phyloP scores from a whole-genome alignment of 2,797 vertebrate species.

The Peromyscus melanophrys region DNA sequence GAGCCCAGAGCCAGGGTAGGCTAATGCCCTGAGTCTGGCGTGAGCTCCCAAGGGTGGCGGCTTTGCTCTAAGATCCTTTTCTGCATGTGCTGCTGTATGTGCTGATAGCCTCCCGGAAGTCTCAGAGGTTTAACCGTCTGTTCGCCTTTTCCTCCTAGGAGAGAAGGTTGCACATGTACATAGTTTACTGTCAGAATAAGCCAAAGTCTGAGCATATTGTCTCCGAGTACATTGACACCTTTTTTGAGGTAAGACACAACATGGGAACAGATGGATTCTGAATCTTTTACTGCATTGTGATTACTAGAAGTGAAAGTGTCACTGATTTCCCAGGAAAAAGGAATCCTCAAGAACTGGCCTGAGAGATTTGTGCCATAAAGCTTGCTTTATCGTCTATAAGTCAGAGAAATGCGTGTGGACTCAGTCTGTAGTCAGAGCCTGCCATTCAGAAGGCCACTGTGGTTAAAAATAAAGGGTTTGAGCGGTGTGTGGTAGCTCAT shows the following conservation, averaged over 20 bases:
- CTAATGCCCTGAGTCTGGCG: not conserved
- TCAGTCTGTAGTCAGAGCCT: not conserved
- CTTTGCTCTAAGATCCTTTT: not conserved
- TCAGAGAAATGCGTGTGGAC: not conserved
- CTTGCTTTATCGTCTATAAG: not conserved
- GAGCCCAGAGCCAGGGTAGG: not conserved
- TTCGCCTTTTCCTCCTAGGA: conserved; percentile 91
- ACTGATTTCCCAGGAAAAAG: not conserved
- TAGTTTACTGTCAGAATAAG: conserved; percentile 99
- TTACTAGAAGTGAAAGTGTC: conserved; percentile 4
- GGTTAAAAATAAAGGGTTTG: not conserved
- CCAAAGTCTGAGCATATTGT: conserved; percentile 99
- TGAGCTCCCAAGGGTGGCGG: not conserved
- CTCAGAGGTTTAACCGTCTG: conserved; percentile 6
- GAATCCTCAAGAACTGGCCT: not conserved
- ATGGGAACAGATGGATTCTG: not conserved
- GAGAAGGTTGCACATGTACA: conserved; percentile 98
- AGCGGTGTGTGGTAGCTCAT: too few relatives aligned
- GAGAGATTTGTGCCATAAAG: not conserved
- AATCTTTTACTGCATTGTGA: not conserved
- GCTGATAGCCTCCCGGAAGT: rapidly evolving
- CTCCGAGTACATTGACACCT: conserved; percentile 98
- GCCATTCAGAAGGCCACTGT: not conserved
- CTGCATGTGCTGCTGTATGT: not conserved
- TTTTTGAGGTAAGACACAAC: conserved; percentile 95